Conservation (phyloP, 2,113 vertebrate genomes). For the Chunga burmeisteri region DNA sequence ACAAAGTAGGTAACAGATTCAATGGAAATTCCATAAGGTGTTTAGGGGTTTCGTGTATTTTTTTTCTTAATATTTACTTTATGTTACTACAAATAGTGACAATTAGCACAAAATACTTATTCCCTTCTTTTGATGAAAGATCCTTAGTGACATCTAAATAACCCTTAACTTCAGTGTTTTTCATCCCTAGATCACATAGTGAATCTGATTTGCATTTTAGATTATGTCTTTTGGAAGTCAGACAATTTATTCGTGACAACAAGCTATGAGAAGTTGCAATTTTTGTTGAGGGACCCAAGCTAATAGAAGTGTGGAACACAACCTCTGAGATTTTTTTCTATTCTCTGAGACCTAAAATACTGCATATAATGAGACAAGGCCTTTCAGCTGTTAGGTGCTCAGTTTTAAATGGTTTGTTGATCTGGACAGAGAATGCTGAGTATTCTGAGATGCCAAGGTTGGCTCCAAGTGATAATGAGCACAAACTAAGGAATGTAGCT, state of each 20-base stretch:
- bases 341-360: conserved; percentile 39
- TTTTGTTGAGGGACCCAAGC: conserved; percentile 10
- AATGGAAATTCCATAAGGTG: background rate
- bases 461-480: conserved; percentile 40
- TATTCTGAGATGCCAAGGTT: conserved; percentile 23
- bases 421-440: conserved; percentile 42
- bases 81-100: background rate
- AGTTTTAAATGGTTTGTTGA: conserved; percentile 68
- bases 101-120: conserved; percentile 27
- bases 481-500: conserved; percentile 48
- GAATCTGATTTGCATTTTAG: conserved; percentile 23
- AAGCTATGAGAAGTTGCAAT: conserved; percentile 28
- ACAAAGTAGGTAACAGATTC: background rate
- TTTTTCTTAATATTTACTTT: background rate
- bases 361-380: conserved; percentile 8
- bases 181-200: background rate
- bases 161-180: background rate
- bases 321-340: conserved; percentile 36
- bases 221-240: conserved; percentile 52
- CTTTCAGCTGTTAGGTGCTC: conserved; percentile 48
- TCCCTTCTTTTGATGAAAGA: conserved; percentile 35
- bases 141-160: background rate
- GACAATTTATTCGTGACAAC: conserved; percentile 37
- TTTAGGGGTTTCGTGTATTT: background rate
- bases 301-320: conserved; percentile 43